Base-by-base conservation (phyloP, 2,113 vertebrate species). In the Excalfactoria chinensis region DNA sequence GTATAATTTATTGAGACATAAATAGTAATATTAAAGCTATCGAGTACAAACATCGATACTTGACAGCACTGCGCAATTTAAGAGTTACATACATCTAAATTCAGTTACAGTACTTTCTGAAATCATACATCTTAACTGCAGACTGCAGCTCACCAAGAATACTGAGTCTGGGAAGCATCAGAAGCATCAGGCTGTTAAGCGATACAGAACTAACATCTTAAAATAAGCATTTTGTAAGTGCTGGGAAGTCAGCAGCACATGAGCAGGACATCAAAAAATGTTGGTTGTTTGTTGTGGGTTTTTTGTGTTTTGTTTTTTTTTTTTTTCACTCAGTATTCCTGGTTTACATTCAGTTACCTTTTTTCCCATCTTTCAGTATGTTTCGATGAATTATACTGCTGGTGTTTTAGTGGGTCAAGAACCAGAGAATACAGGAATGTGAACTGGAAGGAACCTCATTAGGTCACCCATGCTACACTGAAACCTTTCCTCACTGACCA, bases 21-120 rank as follows among this genome's bases (percentile, higher is more conserved):
- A 97, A 98, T 96, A 96, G 84, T 89, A 95, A 95, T 97, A 97
- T 96, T 98, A 96, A 97, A 97, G 78, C 86, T 95, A 96, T 97
- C 85, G 93, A 90, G 88, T 94, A 95, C 87, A 96, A 96, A 97
- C 89, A 93, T 97, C 96, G 96, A 95, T 97, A 95, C 84, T 93
- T 96, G 88, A 96, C 74, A 94, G 91, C 68, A 91, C 70, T 78
- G 35, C 82, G 85, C 92, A 95, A 97, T 97, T 96, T 97, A 96
- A 93, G 85, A 96, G 91, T 92, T 96, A 78, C 51, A 25, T 87
- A 68, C 86, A 75, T 96, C 82, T 79, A 76, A 97, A 96, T 96
- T 97, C 90, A 93, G 80, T 95, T 90, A 55, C 76, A 72, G 46
- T 86, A 85, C 74, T 96, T 95, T 97, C 75, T 95, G 94, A 97